Evolutionary conservation across 2,888 invertebrate genomes (phyloP), one percentile per base, ranked within the genome.

Genomic region (Capitulum mitella): DNA sequence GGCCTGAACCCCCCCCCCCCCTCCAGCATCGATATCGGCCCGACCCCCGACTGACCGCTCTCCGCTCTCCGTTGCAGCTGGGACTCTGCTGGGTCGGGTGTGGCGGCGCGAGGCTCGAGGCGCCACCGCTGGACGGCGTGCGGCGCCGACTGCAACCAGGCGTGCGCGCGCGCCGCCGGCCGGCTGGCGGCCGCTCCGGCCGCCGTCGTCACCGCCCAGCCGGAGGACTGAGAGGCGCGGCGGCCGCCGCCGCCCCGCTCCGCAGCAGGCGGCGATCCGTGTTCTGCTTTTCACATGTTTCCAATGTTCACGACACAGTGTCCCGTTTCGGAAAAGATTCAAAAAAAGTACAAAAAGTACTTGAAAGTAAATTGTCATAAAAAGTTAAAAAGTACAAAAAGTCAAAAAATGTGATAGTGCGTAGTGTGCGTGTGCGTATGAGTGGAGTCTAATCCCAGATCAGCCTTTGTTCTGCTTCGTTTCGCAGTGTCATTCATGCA

Each of bases 381-480:
- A 70, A 70, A 70, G 70, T 70, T 70, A 70, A 70, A 70, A 70
- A 70, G 70, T 70, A 70, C 70, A 70, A 70, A 70, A 70, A 70
- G 40, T 26, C 70, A 70, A 70, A 70, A 70, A 70, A 70, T 70
- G 70, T 70, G 70, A 70, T 70, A 70, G 70, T 70, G 70, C 19
- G 26, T 40, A 40, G 40, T 26, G 34, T 40, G 70, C 3, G 26
- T 70, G 70, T 19, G 26, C 22, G 26, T 40, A 26, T n/a, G 70
- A 34, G 40, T 26, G 19, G 26, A 40, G 40, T 70, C 26, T 40
- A 26, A 19, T 26, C 29, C 19, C 70, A 37, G 22, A 40, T 40
- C 0, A 3, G 37, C 70, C 70, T 70, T 26, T 70, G 40, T 26
- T 22, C 26, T 40, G 26, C 70, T 70, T 70, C 40, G 70, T 70